Conservation (phyloP, 2,113 vertebrate species). For the Origma solitaria region DNA sequence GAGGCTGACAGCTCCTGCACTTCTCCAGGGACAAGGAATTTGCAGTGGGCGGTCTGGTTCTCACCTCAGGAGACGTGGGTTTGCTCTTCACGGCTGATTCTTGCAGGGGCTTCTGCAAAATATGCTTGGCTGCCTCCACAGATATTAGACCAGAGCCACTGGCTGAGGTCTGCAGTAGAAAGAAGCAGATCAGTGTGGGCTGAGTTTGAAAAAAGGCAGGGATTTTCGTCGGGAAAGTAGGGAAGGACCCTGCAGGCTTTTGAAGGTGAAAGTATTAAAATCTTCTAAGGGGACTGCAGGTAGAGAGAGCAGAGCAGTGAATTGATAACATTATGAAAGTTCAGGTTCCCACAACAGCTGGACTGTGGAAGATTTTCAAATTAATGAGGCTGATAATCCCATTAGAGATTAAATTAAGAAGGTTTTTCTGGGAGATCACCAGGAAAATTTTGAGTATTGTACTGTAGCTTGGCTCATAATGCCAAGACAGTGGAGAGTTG, state of each 20-base stretch:
- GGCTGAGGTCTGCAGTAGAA: neutral
- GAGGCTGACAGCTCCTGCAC: neutral
- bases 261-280: neutral
- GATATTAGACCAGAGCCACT: neutral
- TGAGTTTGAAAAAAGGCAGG: neutral
- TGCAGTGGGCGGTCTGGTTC: neutral
- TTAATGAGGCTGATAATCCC: conserved; percentile 50
- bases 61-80: neutral
- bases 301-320: neutral
- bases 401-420: conserved; percentile 60
- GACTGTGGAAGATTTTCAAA: conserved; percentile 11
- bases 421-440: conserved; percentile 28
- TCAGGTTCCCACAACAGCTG: conserved; percentile 50
- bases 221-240: neutral
- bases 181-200: neutral
- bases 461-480: neutral
- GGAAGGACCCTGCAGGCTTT: neutral
- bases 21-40: neutral
- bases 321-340: neutral
- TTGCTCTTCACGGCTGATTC: neutral
- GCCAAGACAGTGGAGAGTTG: neutral
- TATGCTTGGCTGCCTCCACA: neutral
- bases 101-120: neutral
- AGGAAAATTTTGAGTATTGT: conserved; percentile 16
- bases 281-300: neutral